Evolutionary conservation across 2,113 vertebrate genomes (phyloP).

Genomic region (Chloebia gouldiae): DNA sequence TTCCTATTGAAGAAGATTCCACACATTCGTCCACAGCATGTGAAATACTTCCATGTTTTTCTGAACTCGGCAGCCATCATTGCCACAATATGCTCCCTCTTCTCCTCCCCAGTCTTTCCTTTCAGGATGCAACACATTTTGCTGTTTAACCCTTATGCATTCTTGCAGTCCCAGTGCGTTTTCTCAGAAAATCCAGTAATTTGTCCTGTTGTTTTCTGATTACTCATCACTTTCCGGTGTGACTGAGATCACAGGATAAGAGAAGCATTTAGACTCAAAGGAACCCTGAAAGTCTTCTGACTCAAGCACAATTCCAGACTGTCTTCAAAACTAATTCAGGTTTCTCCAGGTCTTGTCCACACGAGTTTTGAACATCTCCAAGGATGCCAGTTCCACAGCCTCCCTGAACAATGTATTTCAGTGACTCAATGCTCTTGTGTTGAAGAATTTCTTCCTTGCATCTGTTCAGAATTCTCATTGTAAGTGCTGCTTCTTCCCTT

Average conservation of each 20-base stretch:
- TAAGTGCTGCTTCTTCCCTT: neutral
- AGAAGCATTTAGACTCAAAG: neutral
- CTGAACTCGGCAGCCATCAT: neutral
- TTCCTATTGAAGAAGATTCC: neutral
- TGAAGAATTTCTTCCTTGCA: neutral
- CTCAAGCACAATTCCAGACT: neutral
- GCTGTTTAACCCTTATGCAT: neutral
- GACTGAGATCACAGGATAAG: neutral
- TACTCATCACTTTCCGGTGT: neutral
- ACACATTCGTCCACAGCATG: neutral
- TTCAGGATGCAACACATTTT: neutral
- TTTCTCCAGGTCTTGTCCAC: neutral
- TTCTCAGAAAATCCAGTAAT: neutral
- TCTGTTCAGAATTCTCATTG: neutral
- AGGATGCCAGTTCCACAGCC: accelerated
- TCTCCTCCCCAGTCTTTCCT: neutral
- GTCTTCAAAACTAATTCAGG: neutral
- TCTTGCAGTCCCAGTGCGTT: neutral
- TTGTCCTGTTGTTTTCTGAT: neutral
- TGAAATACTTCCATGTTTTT: neutral
- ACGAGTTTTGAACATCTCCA: neutral
- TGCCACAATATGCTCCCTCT: neutral
- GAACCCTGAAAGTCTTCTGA: neutral
- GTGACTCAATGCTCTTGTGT: neutral
- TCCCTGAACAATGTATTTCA: accelerated